Evolutionary conservation across 2,888 invertebrate genomes (phyloP), one percentile per base, ranked within the genome.

Genomic region (Dermolepida albohirtum): DNA sequence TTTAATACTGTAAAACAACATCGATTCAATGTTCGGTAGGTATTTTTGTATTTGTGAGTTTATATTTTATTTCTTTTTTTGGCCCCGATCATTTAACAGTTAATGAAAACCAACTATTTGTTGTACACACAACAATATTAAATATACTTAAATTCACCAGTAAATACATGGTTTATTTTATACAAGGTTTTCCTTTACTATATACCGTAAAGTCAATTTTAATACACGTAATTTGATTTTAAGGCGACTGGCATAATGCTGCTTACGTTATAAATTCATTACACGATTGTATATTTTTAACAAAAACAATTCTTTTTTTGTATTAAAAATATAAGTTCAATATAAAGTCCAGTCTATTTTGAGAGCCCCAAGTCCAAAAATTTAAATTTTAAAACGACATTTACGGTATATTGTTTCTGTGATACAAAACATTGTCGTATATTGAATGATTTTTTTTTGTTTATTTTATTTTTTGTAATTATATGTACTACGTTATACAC

Each of bases 1-100:
- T 57, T 64, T 64, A 64, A 64, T 64, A 64, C 64, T 64, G 64
- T 51, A 64, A 64, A 50, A 64, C 29, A 41, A 40, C 47, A 29
- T 59, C 34, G 5, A 16, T 49, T 34, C 34, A 22, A 50, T 27
- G n/a, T 22, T 2, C 10, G 10, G 16, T 50, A 50, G 27, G n/a
- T 16, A 16, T 44, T 4, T 49, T 4, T 49, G 16, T 5, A 34
- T 55, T 55, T 11, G 10, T 43, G 29, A 14, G 22, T 14, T 16
- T 59, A 11, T 41, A 43, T 16, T 57, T 40, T 40, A 43, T 29
- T 40, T 29, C 17, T 55, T 39, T 14, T 34, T 66, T 66, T 57
- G 66, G 55, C 66, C 65, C 65, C 65, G 52, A 43, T 34, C 17
- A 54, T 54, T 64, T 50, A n/a, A 51, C 14, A 51, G 12, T 52